Evolutionary conservation across 64 coral and sea anemone species (phyloP).

Genomic region (Pachyseris speciosa): DNA sequence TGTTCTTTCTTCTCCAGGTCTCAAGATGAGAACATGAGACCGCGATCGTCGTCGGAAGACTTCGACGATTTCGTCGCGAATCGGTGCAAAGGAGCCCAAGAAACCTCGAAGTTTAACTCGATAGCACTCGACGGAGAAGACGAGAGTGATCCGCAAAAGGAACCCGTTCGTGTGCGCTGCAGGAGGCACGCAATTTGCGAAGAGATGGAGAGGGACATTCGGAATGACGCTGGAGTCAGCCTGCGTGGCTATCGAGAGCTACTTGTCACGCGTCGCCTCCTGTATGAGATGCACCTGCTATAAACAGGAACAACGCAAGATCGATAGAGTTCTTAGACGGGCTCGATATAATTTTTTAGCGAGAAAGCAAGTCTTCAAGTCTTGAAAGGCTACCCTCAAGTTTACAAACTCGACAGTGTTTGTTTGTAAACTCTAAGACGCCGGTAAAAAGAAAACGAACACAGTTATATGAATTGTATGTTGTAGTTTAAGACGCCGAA

Average conservation of each 20-base stretch:
- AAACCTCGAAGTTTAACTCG: slow-evolving; percentile 5
- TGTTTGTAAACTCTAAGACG: too few species aligned
- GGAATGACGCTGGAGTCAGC: slow-evolving; percentile 36
- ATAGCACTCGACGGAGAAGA: neutral
- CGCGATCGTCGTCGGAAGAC: neutral
- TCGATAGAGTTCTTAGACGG: neutral
- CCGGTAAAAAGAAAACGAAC: too few species aligned
- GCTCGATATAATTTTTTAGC: neutral
- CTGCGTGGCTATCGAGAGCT: slow-evolving; percentile 27
- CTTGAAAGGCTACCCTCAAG: neutral
- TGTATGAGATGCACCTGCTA: slow-evolving; percentile 38
- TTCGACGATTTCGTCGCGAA: slow-evolving; percentile 22
- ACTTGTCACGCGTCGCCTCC: slow-evolving; percentile 21
- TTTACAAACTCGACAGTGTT: too few species aligned
- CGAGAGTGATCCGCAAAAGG: neutral
- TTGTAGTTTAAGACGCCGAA: too few species aligned
- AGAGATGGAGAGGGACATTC: slow-evolving; percentile 43
- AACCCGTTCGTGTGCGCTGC: neutral
- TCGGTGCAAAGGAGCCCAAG: neutral
- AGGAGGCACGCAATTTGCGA: slow-evolving; percentile 62
- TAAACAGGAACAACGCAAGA: neutral
- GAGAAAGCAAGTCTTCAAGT: neutral
- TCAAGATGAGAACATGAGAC: neutral
- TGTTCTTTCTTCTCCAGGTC: neutral
- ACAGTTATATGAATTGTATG: too few species aligned